Base-by-base conservation (phyloP, 2,888 invertebrate genomes). In the Brachyptera risi region DNA sequence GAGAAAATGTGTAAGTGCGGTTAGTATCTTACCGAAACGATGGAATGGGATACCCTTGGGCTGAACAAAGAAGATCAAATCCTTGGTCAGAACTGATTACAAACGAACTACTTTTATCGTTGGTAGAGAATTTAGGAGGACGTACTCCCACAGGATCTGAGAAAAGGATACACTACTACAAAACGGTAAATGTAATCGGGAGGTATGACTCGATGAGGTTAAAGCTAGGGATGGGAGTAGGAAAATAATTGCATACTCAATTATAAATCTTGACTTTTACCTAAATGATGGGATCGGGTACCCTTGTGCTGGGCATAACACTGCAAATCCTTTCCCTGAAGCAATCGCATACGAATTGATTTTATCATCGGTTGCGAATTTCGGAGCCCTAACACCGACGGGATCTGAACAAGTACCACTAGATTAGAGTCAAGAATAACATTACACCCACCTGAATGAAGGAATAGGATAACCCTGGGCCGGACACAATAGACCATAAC, bases 391-490 rank as follows among this genome's bases (percentile, higher is more conserved):
- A 68, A 74, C 72, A 65, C 77, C 77, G 62, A 79, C 72, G 15
- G 80, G 79, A 69, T 78, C 78, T 78, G 66, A 4, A 40, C n/a
- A 7, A 31, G 5, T 31, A 31, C 5, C 31, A 31, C 5, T 5
- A 11, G 7, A 31, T 31, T 7, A 44, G 44, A 17, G 3, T 11
- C 21, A 17, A 44, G 9, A n/a, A 15, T 15, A 38, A 38, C 13
- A 3, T 38, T n/a, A 15, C 4, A 5, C 44, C 11, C 21, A 44
- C 44, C 59, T 59, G 56, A 84, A 85, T 63, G 83, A 72, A 68
- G 88, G 89, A 68, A 87, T 82, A 50, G 89, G 90, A 79, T 80
- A 86, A 4, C 82, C 85, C 74, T 87, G 87, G 50, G 86, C 85
- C 69, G 85, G 84, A 72, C 87, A 88, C 59, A 86, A 74, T 62